These are phyloP conservation scores for Tenthredo livida DNA, from an alignment of 2,888 invertebrate species.

Conservation along the genomic window DNA sequence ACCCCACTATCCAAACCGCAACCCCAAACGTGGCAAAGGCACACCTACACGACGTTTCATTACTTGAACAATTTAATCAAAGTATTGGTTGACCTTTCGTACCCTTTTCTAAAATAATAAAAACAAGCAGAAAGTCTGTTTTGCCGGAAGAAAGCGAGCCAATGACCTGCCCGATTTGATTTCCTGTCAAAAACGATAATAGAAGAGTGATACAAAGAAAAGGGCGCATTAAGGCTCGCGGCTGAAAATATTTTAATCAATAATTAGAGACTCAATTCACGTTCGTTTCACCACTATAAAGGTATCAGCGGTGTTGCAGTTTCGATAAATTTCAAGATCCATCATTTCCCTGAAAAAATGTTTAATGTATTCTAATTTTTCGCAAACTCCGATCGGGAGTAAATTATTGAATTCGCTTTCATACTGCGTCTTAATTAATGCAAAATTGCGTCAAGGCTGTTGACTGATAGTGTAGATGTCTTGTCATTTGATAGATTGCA, in stretches of 20 bases:
- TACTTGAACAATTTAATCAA: conserved; percentile 4
- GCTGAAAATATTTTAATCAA: neutral
- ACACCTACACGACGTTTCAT: neutral
- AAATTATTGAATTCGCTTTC: neutral
- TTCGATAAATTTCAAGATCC: neutral
- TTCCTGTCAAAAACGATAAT: neutral
- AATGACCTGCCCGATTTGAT: neutral
- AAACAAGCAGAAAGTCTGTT: neutral
- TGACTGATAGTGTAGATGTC: neutral
- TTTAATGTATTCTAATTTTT: neutral
- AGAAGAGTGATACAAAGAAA: neutral
- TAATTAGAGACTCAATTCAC: neutral
- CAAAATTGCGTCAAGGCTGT: neutral
- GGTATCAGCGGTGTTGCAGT: too few species aligned
- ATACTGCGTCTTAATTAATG: neutral
- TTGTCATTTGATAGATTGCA: neutral
- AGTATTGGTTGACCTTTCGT: conserved; percentile 16
- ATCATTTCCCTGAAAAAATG: neutral
- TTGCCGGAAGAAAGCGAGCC: neutral
- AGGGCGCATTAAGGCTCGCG: neutral
- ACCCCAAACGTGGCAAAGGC: conserved; percentile 26
- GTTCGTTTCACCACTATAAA: neutral
- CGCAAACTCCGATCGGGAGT: neutral
- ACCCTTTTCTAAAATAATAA: conserved; percentile 1
- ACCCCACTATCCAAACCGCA: conserved; percentile 47